Evolutionary conservation across 1,140 invertebrate species (phyloP).

Genomic region (Drosophila biarmipes): DNA sequence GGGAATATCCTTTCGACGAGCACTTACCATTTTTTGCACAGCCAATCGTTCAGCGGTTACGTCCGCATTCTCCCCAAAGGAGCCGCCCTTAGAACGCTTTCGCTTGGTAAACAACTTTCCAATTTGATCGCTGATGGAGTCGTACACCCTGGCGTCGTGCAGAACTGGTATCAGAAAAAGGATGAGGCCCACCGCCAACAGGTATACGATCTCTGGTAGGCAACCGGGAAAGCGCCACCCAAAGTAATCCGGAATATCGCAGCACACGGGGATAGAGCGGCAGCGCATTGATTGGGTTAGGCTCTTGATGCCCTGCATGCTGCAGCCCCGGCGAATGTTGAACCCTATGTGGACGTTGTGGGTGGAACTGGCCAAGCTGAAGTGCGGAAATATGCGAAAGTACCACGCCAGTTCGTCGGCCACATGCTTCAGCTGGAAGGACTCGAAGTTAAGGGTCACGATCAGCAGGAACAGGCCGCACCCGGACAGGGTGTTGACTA

Average conservation of each 20-base stretch:
- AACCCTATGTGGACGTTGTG: slow-evolving; percentile 10
- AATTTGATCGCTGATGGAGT: fast-evolving
- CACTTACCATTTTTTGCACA: slow-evolving; percentile 45
- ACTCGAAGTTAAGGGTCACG: slow-evolving; percentile 86
- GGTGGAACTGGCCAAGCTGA: slow-evolving; percentile 86
- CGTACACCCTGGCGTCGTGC: slow-evolving; percentile 20
- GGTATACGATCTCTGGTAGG: slow-evolving; percentile 48
- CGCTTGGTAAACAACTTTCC: not conserved
- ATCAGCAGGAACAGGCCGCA: slow-evolving; percentile 85
- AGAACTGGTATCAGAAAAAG: slow-evolving; percentile 44
- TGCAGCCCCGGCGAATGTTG: slow-evolving; percentile 20
- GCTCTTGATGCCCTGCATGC: not conserved
- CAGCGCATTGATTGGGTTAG: not conserved
- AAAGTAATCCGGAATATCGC: slow-evolving; percentile 55
- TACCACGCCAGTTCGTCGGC: slow-evolving; percentile 86
- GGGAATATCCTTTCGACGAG: slow-evolving; percentile 51
- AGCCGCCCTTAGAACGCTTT: not conserved
- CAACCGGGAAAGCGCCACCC: slow-evolving; percentile 54
- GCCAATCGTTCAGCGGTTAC: slow-evolving; percentile 63
- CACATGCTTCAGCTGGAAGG: slow-evolving; percentile 85
- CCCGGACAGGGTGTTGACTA: slow-evolving; percentile 85
- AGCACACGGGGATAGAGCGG: slow-evolving; percentile 44
- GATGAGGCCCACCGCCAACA: not conserved
- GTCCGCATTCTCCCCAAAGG: not conserved
- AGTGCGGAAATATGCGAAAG: slow-evolving; percentile 89